These are phyloP conservation scores for Ophraella communa DNA, from an alignment of 2,888 invertebrate genomes.

Conservation along the genomic window DNA sequence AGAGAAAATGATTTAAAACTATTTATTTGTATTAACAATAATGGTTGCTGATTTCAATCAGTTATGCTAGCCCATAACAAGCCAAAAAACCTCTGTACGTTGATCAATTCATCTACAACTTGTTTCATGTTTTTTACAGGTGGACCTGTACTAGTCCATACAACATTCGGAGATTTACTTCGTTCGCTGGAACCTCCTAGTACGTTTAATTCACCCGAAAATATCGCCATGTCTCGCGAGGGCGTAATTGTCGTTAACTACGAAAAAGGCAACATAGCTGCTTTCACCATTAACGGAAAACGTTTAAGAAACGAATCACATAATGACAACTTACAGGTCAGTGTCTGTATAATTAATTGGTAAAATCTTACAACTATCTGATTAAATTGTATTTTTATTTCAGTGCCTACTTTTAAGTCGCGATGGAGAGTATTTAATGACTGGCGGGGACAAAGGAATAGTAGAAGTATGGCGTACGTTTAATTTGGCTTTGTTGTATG, in stretches of 20 bases:
- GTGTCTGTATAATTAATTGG: too few relatives aligned
- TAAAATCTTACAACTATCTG: too few relatives aligned
- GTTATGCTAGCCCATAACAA: too few relatives aligned
- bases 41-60: too few relatives aligned
- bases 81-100: too few relatives aligned
- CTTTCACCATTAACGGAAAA: conserved; percentile 94
- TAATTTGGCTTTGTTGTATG: conserved; percentile 95
- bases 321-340: conserved; percentile 92
- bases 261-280: conserved; percentile 89
- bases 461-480: conserved; percentile 99
- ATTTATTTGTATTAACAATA: too few relatives aligned
- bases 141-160: conserved; percentile 96
- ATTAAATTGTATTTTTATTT: conserved; percentile 40
- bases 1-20: too few relatives aligned
- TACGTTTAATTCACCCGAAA: conserved; percentile 78
- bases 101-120: not conserved
- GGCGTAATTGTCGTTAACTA: conserved; percentile 95
- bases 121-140: conserved; percentile 63
- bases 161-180: conserved; percentile 95
- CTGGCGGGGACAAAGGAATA: conserved; percentile 95
- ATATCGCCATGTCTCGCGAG: conserved; percentile 94
- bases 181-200: conserved; percentile 86
- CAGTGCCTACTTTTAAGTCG: conserved; percentile 92
- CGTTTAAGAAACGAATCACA: conserved; percentile 88
- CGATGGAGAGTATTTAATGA: conserved; percentile 98